Evolutionary conservation across 2,888 invertebrate species (phyloP), one percentile per base, ranked within the genome.

Genomic region (Erynnis tages): DNA sequence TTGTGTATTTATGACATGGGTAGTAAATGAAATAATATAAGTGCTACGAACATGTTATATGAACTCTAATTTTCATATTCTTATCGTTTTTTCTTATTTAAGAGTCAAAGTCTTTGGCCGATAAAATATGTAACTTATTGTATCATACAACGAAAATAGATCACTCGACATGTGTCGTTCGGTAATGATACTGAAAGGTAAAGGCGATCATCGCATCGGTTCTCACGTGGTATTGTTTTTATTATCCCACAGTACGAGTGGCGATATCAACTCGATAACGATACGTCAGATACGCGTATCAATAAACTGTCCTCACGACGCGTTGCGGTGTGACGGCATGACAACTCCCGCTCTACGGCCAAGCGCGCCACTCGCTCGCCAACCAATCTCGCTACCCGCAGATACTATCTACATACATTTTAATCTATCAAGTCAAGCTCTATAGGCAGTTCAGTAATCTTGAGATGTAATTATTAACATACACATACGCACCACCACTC

Each of bases 141-240:
- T 79, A 82, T 79, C 82, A 76, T 69, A 65, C 67, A 62, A 71
- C 75, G 56, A 77, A 84, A 85, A 83, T 80, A 85, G 73, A 79
- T 71, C 75, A 73, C 73, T 78, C 74, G 71, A 77, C 68, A 76
- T 74, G 74, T 71, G 70, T 73, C 71, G 68, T 67, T 60, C 46
- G 41, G 29, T 48, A 49, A 64, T 74, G 71, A 72, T 73, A 76
- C 72, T 67, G 71, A 71, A 65, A 65, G 65, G 64, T n/a, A 69
- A 67, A 69, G 61, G 61, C 62, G 71, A 65, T 62, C 62, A 62
- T 56, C 62, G 62, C n/a, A n/a, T n/a, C n/a, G n/a, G n/a, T 62
- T 68, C 80, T 86, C 88, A 86, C 87, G 84, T 87, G 87, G 76
- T 73, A 79, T 80, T 88, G 87, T 89, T 86, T 87, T 85, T 84